phyloP scores from a whole-genome alignment of 2,888 invertebrate genomes.

The Lycophotia porphyrea region DNA sequence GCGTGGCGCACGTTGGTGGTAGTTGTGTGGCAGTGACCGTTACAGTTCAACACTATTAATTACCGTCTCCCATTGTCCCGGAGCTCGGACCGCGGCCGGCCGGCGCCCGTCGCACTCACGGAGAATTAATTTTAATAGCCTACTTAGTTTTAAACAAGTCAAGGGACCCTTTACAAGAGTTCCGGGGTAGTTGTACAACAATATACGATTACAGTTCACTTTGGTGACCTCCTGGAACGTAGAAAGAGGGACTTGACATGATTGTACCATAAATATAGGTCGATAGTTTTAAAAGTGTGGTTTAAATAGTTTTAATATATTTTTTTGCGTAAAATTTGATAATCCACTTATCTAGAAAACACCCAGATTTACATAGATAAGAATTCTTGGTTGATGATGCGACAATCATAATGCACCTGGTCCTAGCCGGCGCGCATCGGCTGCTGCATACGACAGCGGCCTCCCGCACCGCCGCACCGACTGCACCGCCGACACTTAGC shows the following conservation, averaged over 20 bases:
- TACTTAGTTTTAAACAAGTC: slow-evolving; percentile 47
- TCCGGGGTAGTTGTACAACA: slow-evolving; percentile 3
- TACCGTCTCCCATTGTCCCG: slow-evolving; percentile 35
- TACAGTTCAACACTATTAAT: slow-evolving; percentile 42
- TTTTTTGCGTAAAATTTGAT: neutral
- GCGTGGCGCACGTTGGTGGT: neutral
- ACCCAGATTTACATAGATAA: neutral
- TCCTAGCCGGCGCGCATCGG: slow-evolving; percentile 35
- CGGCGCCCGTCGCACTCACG: neutral
- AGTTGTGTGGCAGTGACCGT: neutral
- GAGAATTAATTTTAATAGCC: slow-evolving; percentile 46
- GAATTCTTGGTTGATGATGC: neutral
- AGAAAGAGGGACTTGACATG: neutral
- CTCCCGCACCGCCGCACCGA: neutral
- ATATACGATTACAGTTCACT: slow-evolving; percentile 26
- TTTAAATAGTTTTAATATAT: neutral
- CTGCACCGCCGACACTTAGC: slow-evolving; percentile 7
- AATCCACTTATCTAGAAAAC: neutral
- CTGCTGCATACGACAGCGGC: neutral
- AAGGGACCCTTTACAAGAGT: slow-evolving; percentile 13
- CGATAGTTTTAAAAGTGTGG: neutral
- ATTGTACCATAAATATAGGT: neutral
- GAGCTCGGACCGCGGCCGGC: neutral
- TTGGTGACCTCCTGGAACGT: neutral
- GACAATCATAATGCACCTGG: slow-evolving; percentile 45